Conservation (phyloP, 2,888 invertebrate genomes). For the Tetragonisca angustula region DNA sequence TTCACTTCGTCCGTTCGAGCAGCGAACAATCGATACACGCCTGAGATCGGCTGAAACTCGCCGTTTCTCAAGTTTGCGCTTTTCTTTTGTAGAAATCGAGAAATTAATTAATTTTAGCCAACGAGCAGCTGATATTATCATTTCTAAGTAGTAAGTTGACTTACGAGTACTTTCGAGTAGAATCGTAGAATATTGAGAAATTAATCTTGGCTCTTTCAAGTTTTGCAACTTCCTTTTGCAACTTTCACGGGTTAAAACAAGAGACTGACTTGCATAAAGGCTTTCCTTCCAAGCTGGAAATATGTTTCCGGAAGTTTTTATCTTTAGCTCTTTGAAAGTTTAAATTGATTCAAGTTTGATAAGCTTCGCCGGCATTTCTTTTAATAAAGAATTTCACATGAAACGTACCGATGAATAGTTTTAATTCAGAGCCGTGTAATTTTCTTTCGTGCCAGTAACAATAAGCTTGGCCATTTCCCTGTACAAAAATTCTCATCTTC, state of each 20-base stretch:
- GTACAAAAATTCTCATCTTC: neutral
- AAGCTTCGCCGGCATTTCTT: slow-evolving; percentile 20
- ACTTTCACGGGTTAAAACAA: slow-evolving; percentile 1
- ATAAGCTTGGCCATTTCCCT: neutral
- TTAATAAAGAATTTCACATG: slow-evolving; percentile 22
- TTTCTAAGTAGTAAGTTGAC: neutral
- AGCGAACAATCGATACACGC: neutral
- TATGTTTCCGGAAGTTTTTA: slow-evolving; percentile 26
- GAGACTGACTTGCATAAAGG: neutral
- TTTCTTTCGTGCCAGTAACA: neutral
- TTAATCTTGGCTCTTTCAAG: neutral
- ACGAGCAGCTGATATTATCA: no score
- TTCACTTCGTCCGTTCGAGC: no score
- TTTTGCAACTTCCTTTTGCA: neutral
- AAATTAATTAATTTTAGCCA: no score
- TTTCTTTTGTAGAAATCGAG: no score
- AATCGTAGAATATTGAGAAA: neutral
- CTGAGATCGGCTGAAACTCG: neutral
- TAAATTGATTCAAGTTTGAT: slow-evolving; percentile 36
- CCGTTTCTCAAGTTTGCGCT: no score
- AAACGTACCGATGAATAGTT: slow-evolving; percentile 14
- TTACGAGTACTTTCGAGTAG: no score
- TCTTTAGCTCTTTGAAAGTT: slow-evolving; percentile 18
- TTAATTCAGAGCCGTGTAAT: neutral
- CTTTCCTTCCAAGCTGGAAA: slow-evolving; percentile 19